Base-by-base conservation (phyloP, 2,113 vertebrate species). In the Nycticebus coucang region DNA sequence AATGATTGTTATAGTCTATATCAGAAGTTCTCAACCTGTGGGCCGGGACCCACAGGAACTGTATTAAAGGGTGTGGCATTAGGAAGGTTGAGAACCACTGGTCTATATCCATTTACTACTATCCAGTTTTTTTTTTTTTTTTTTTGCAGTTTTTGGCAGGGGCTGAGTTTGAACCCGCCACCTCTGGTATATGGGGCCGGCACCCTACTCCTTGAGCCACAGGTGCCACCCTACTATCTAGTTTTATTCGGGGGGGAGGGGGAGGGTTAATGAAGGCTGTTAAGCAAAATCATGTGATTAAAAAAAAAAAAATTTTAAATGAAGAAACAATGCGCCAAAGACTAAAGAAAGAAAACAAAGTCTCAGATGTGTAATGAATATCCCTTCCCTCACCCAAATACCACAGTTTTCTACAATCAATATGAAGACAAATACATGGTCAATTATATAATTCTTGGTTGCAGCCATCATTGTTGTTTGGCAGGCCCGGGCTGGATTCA, bases 211-310 rank as follows among this genome's bases (percentile, higher is more conserved):
- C 41, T 41, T 41, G 41, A 41, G 41, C 5, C 41, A 41, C 41
- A 41, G 41, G 41, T 41, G 5, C 41, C 5, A 5, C 41, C 41
- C 41, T 41, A 41, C 41, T 41, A 41, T 41, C 7, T 50, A n/a
- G 45, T 82, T 74, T 90, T 91, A 97, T 50, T 68, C 35, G 50
- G n/a, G n/a, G n/a, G n/a, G n/a, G n/a, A n/a, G n/a, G 45, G 83
- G 55, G 59, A 84, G 3, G 22, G 66, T 89, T 97, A 91, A 64
- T 57, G 10, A 21, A 87, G 50, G 64, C 4, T 81, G 8, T 11
- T 91, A 91, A 78, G 24, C 45, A 88, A 96, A 94, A 91, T 45
- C 33, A 53, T 60, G 15, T 37, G 45, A 26, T 68, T 0, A 74
- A 21, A 74, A 82, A 35, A 55, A 71, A 93, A 57, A 28, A 68